Percentiles rank a stretch among this genome's conserved stretches.
Conservation (phyloP, 2,888 invertebrate genomes). For the Drosophila borealis region DNA sequence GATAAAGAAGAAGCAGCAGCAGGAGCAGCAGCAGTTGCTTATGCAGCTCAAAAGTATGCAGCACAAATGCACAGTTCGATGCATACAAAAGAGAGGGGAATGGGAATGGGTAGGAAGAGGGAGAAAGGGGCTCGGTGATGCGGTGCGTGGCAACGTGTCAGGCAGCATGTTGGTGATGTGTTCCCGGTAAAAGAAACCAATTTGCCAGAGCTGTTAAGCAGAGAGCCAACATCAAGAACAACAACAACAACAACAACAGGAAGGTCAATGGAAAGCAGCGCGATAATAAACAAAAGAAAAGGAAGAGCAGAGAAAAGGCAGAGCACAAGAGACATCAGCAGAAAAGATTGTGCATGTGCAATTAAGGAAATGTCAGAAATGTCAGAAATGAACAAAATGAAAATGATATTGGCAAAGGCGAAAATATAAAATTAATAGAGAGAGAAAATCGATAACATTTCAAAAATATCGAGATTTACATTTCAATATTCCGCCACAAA, state of each 20-base stretch:
- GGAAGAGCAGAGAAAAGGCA: neutral
- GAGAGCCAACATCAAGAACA: constrained; percentile 32
- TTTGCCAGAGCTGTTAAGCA: constrained; percentile 73
- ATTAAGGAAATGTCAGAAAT: constrained; percentile 41
- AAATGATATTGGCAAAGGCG: constrained; percentile 17
- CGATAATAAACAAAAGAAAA: constrained; percentile 14
- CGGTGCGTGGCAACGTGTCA: constrained; percentile 15
- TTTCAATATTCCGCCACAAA: no score
- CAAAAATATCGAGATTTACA: no score
- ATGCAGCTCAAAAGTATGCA: constrained; percentile 46
- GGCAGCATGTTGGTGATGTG: constrained; percentile 50
- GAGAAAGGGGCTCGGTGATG: no score
- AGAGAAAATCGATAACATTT: neutral
- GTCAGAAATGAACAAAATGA: constrained; percentile 33
- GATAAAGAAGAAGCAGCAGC: constrained; percentile 7
- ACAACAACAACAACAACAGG: constrained; percentile 19
- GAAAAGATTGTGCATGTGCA: constrained; percentile 42
- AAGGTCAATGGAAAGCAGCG: constrained; percentile 47
- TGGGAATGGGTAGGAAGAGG: neutral
- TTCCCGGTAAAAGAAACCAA: constrained; percentile 71
- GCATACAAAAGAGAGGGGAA: constrained; percentile 31
- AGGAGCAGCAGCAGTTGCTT: constrained; percentile 17
- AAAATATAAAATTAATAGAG: constrained; percentile 1
- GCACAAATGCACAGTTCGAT: constrained; percentile 62
- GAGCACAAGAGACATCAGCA: constrained; percentile 16